Evolutionary conservation across 2,888 invertebrate genomes (phyloP), one percentile per base, ranked within the genome.

Genomic region (Rhyacophila evoluta): DNA sequence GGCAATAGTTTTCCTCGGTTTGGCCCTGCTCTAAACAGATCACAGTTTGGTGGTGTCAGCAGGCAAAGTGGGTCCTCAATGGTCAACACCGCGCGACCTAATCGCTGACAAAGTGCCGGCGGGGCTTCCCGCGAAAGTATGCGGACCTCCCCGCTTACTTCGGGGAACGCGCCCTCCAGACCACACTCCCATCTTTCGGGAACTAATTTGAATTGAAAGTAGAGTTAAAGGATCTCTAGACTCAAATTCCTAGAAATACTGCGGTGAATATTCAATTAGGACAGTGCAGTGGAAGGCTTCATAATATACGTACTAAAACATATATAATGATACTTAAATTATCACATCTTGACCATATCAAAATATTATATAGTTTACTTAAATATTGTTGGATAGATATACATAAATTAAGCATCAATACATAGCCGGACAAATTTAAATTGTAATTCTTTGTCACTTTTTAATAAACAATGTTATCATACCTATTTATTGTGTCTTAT

Each of bases 141-240:
- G 55, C 55, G 55, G 55, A 55, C 55, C 55, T 55, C 55, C 55
- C 15, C 55, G 55, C 55, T 12, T 55, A 55, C 25, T 55, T 55
- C 55, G 55, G 55, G 55, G 55, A 55, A 55, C 15, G 19, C 10
- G 1, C 19, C 55, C 25, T 55, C 55, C 3, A 12, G 55, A 55
- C 55, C 55, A 19, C 55, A 55, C 55, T 55, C 55, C 55, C 15
- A 55, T 55, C 55, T 55, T 55, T 55, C 10, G 55, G 55, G 55
- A 55, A 55, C 55, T 55, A 55, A 55, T 55, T 55, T 55, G 55
- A 55, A 55, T 55, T 8, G 12, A 55, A 19, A 55, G 55, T 19
- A 55, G 55, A 55, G 10, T 19, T 55, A 10, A 4, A 2, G 19
- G 55, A 55, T 19, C 55, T 55, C 19, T 12, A 55, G 55, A 19